phyloP scores from a whole-genome alignment of 2,797 vertebrate genomes.

The Nannoperca australis region DNA sequence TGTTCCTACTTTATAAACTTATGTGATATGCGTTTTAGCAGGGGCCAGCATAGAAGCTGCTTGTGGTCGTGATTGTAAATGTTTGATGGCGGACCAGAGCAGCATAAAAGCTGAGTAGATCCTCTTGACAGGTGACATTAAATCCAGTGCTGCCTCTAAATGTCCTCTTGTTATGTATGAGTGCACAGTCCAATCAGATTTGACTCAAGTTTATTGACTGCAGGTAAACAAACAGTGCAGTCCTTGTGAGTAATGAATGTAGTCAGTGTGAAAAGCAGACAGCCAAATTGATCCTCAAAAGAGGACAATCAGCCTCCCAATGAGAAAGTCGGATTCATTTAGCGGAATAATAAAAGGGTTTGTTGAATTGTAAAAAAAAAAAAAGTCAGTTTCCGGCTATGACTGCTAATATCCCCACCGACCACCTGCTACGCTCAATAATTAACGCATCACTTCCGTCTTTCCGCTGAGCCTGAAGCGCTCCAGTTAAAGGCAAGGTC shows the following conservation, averaged over 20 bases:
- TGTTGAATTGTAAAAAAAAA: background rate
- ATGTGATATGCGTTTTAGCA: constrained; percentile 25
- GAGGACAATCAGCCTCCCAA: background rate
- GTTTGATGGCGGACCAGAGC: constrained; percentile 31
- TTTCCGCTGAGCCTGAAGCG: constrained; percentile 12
- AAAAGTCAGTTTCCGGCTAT: constrained; percentile 24
- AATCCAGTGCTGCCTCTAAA: constrained; percentile 21
- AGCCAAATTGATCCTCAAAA: constrained; percentile 12
- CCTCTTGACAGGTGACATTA: background rate
- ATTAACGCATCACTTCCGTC: constrained; percentile 1
- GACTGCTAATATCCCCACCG: background rate
- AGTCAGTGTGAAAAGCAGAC: background rate
- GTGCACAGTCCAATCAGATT: constrained; percentile 25
- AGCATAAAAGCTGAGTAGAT: constrained; percentile 7
- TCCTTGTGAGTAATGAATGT: constrained; percentile 30
- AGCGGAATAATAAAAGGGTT: background rate
- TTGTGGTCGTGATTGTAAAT: constrained; percentile 42
- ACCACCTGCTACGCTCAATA: background rate
- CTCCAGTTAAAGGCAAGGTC: constrained; percentile 26
- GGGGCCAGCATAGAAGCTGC: constrained; percentile 37
- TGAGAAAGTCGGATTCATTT: background rate
- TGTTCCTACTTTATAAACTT: background rate
- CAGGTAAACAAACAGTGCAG: constrained; percentile 12
- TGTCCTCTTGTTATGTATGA: constrained; percentile 8
- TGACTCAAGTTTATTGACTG: constrained; percentile 6